Evolutionary conservation across 1,140 invertebrate species (phyloP), one percentile per base, ranked within the genome.

Genomic region (Gonatopus flavifemur): DNA sequence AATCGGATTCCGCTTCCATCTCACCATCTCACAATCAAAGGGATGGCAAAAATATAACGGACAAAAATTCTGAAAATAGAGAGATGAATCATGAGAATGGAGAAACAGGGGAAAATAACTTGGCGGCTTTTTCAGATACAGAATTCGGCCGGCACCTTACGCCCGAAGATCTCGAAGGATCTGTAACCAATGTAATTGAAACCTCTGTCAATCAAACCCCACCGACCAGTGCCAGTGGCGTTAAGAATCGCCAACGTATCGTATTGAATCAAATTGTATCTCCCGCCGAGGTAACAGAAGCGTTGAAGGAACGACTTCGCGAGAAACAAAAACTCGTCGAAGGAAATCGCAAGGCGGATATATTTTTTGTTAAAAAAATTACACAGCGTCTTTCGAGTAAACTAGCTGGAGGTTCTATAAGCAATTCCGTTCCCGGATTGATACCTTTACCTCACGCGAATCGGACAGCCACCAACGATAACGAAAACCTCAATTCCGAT

Each of bases 291-390:
- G 71, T 78, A 2, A 72, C 67, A 7, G 69, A 77, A 28, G 75
- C 71, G 4, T 55, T 78, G 33, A 70, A 77, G 33, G 70, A 78
- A 32, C 62, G 76, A 25, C 50, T 76, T 13, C 64, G 68, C 0
- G 73, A 76, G 10, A 74, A 77, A 24, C 72, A 76, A 19, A 76
- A 75, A 40, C 57, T 68, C 10, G 57, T 72, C 3, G 65, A 74
- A 10, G 46, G 59, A 15, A 70, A 73, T 0, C 67, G 70, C 10
- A 70, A 64, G 2, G 67, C 72, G 4, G 79, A 81, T 32, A 69
- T 78, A 31, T 67, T 80, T 43, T 79, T 81, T 49, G 69, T 80
- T 0, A 80, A 78, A 52, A 80, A 80, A 55, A 57, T 79, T 13
- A 75, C 78, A 0, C 75, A 80, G 22, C 64, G 77, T 49, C 52